phyloP scores from a whole-genome alignment of 2,888 invertebrate species.

The Elmis aenea region DNA sequence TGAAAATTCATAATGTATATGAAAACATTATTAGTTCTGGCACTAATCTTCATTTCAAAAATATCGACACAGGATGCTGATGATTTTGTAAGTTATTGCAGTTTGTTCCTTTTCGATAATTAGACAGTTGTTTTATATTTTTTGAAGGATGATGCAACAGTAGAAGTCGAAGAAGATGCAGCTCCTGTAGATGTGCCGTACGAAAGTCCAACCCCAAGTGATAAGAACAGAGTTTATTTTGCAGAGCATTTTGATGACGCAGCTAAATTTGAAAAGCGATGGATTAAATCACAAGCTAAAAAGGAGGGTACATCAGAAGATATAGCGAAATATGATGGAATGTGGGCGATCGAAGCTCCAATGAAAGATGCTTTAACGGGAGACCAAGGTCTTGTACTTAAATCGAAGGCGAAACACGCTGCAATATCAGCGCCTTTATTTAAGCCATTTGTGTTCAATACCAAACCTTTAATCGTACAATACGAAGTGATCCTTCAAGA shows the following conservation, averaged over 20 bases:
- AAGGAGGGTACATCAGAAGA: conserved; percentile 84
- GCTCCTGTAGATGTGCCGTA: conserved; percentile 54
- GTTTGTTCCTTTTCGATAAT: conserved; percentile 1
- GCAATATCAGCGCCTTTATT: conserved; percentile 79
- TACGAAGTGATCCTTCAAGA: conserved; percentile 82
- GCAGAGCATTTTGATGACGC: conserved; percentile 84
- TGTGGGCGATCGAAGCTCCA: conserved; percentile 72
- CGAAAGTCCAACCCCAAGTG: conserved; percentile 63
- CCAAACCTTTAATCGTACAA: conserved; percentile 83
- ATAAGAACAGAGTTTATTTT: conserved; percentile 62
- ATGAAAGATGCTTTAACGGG: conserved; percentile 67
- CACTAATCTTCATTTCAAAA: no score
- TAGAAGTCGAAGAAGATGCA: conserved; percentile 33
- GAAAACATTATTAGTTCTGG: no score
- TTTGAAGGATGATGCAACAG: conserved; percentile 34
- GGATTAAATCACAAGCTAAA: conserved; percentile 87
- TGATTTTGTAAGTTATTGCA: conserved; percentile 30
- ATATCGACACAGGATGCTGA: conserved; percentile 20
- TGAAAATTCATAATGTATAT: no score
- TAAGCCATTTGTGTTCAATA: conserved; percentile 76
- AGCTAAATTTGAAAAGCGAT: conserved; percentile 66
- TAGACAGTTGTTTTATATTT: neutral
- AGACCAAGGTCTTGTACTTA: conserved; percentile 84
- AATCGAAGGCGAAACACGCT: conserved; percentile 94
- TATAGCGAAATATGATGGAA: conserved; percentile 92